Conservation (phyloP, 2,797 vertebrate genomes). For the Oreortyx pictus region DNA sequence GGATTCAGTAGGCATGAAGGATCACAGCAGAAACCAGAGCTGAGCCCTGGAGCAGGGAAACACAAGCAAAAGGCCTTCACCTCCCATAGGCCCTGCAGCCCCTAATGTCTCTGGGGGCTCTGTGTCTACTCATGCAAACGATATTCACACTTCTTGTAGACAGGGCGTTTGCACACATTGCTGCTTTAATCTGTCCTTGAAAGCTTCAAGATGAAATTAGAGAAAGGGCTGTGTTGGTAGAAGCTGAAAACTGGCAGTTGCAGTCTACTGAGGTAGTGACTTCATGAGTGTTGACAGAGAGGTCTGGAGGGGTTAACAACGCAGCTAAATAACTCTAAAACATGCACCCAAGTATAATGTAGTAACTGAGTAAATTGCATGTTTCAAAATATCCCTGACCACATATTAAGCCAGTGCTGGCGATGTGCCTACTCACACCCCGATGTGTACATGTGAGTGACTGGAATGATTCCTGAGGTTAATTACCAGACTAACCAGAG, state of each 20-base stretch:
- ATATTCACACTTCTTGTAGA: not conserved
- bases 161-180: not conserved
- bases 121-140: not conserved
- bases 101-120: not conserved
- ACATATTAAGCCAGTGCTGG: not conserved
- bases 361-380: constrained; percentile 53
- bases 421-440: not conserved
- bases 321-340: not conserved
- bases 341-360: not conserved
- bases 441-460: constrained; percentile 24
- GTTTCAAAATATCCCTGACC: constrained; percentile 44
- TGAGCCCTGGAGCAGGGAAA: not conserved
- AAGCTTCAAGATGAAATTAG: not conserved
- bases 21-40: not conserved
- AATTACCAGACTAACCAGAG: constrained; percentile 52
- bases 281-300: not conserved
- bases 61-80: not conserved
- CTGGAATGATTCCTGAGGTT: constrained; percentile 46
- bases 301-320: constrained; percentile 29
- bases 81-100: rapidly evolving
- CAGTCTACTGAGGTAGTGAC: not conserved
- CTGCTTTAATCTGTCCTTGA: not conserved
- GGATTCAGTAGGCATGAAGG: not conserved
- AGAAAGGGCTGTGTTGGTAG: not conserved
- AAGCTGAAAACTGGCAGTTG: not conserved